Evolutionary conservation across 2,888 invertebrate species (phyloP), one percentile per base, ranked within the genome.

Genomic region (Apamea sordens): DNA sequence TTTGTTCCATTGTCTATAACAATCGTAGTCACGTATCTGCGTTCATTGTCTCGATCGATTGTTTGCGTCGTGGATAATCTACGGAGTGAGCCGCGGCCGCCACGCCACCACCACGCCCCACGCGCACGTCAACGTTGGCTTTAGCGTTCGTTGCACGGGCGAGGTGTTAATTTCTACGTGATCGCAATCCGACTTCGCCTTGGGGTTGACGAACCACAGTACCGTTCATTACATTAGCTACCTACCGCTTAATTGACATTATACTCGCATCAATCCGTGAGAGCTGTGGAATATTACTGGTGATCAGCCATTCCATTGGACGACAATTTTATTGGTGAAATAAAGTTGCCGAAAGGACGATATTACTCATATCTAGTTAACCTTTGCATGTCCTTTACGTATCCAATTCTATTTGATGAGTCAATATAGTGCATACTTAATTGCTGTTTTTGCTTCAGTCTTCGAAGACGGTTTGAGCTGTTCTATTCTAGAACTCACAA

Each of bases 171-270:
- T 94, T 92, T 92, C 89, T 91, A 94, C 95, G 95, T 95, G 95
- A 93, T 91, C 84, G 89, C 85, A 92, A 93, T 94, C 88, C 84
- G 82, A 86, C 89, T 87, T 80, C 64, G 75, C 76, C 73, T 79
- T 79, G 90, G 93, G 95, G 94, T 95, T 94, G 93, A 93, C 91
- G 95, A 95, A 94, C 95, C 87, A 82, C 86, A 84, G 86, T 93
- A 93, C 94, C 92, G 94, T 94, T 92, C 71, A 83, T 84, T 79
- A 85, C 89, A 87, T 87, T 84, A 68, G 87, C 84, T 85, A 89
- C 88, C 85, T 84, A 84, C 74, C 79, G 85, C 81, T 81, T 86
- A 79, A 83, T 88, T 86, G 81, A 86, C 86, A 88, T 90, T 89
- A 90, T 82, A 78, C 80, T 84, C 85, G 85, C 85, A 85, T 89